phyloP scores from a whole-genome alignment of 2,888 invertebrate species.

The Parthenolecanium corni region DNA sequence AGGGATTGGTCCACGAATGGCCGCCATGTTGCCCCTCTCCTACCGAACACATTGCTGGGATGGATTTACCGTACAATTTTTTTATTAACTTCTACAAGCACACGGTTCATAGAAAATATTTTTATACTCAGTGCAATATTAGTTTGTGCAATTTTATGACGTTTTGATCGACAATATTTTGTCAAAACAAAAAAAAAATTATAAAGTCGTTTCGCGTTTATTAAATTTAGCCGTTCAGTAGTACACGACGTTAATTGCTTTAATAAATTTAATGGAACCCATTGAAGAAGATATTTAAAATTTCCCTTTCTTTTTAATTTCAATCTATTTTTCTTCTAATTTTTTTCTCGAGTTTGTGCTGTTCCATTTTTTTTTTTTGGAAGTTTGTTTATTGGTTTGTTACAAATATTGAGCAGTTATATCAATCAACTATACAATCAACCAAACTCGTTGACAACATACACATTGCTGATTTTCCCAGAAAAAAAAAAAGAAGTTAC shows the following conservation, averaged over 20 bases:
- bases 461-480: no score
- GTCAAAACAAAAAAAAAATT: no score
- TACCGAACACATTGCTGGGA: constrained; percentile 10
- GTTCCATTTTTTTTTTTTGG: no score
- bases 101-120: constrained; percentile 28
- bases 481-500: no score
- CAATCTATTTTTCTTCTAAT: no score
- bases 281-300: background rate
- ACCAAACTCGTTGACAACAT: no score
- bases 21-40: constrained; percentile 24
- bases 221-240: constrained; percentile 8
- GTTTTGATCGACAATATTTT: constrained; percentile 24
- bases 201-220: constrained; percentile 24
- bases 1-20: constrained; percentile 25
- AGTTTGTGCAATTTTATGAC: constrained; percentile 29
- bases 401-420: no score
- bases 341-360: no score
- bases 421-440: no score
- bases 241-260: constrained; percentile 20
- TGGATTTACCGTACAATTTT: constrained; percentile 27
- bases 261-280: constrained; percentile 17
- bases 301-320: background rate
- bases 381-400: no score
- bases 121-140: constrained; percentile 29
- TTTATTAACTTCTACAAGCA: constrained; percentile 23